phyloP scores from a whole-genome alignment of 2,113 vertebrate species.

The Columba janthina region DNA sequence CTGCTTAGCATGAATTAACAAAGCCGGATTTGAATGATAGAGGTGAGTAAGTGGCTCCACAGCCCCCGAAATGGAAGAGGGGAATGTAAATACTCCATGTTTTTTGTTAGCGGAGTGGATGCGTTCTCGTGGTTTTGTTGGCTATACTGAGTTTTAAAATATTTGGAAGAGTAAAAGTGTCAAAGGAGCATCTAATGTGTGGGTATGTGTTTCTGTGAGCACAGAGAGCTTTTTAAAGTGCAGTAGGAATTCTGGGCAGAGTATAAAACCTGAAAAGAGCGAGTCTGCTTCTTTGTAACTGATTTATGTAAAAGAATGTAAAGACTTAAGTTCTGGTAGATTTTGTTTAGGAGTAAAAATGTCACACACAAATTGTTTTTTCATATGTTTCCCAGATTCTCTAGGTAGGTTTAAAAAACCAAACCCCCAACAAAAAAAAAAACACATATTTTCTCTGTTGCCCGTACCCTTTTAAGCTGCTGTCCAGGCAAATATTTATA shows the following conservation, averaged over 20 bases:
- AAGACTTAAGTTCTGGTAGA: neutral
- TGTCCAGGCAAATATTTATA: conserved; percentile 26
- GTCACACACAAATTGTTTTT: neutral
- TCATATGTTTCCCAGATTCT: neutral
- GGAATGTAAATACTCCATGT: neutral
- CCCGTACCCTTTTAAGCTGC: neutral
- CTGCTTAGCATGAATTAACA: neutral
- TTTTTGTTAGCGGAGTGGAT: neutral
- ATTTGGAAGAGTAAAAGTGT: neutral
- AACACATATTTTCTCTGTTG: neutral
- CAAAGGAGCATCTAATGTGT: neutral
- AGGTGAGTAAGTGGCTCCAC: neutral
- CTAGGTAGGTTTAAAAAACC: neutral
- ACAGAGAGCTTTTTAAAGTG: neutral
- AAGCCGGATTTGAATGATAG: neutral
- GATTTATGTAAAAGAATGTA: neutral
- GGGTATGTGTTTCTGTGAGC: neutral
- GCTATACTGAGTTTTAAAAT: neutral
- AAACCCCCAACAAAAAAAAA: neutral
- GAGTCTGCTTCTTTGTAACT: neutral
- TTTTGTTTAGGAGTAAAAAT: neutral
- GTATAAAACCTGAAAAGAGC: neutral
- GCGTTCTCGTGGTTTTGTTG: neutral
- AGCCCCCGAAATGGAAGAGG: neutral
- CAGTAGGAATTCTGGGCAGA: neutral